Base-by-base conservation (phyloP, 2,113 vertebrate genomes). In the Lasiurus borealis region DNA sequence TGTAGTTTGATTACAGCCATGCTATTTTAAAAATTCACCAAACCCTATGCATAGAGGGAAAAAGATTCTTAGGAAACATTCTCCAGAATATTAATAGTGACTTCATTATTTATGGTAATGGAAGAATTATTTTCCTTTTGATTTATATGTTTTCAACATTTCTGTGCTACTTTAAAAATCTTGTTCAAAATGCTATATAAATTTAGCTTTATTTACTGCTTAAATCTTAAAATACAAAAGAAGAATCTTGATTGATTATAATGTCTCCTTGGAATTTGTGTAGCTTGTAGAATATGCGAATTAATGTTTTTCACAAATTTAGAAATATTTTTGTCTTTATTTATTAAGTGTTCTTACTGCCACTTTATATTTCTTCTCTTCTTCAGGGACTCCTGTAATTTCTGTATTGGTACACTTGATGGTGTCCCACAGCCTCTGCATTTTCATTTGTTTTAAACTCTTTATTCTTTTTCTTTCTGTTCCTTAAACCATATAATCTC, bases 61-160 rank as follows among this genome's bases (percentile, higher is more conserved):
- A 92, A 93, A 46, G 64, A 76, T 72, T 92, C 36, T 90, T 81
- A 34, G 29, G 21, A 95, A 75, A 78, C 25, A 48, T 66, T 19
- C 19, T 25, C 36, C 12, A 54, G 77, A 50, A 36, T 44, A 59
- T 8, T 75, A 88, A 84, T 57, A 57, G 18, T 81, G 19, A 29
- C 75, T 71, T 62, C 5, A 66, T 31, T 87, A 23, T 85, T 78
- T 11, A 31, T 68, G 8, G 7, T 29, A 80, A 19, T 96, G 44
- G 93, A 89, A 52, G 3, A 81, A 86, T 91, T 81, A 50, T 62
- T 91, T 82, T 89, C 29, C 78, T 92, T 95, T n/a, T 68, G 19
- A 57, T 69, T 89, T 93, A 52, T 14, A 44, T 85, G 7, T 89
- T 96, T 92, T 78, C 46, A 34, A 66, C n/a, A 66, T 84, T 84